Evolutionary conservation across 2,113 vertebrate species (phyloP), one percentile per base, ranked within the genome.

Genomic region (Dicerorhinus sumatrensis): DNA sequence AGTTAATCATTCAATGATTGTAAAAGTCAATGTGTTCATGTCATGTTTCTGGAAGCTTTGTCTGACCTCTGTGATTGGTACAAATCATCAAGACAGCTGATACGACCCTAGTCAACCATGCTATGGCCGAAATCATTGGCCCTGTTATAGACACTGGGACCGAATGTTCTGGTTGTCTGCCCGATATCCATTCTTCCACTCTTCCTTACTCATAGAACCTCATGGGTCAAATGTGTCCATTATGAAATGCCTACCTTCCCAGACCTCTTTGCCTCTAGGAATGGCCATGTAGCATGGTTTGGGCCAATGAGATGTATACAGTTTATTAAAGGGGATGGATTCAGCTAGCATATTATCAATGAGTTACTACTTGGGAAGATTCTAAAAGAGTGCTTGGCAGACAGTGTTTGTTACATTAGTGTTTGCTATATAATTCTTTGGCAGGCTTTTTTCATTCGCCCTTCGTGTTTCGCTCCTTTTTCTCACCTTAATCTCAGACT

Each of bases 71-170:
- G 36, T 81, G 82, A 85, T 84, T 91, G 76, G 75, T 39, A 96
- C 48, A 87, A 91, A 87, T 84, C 84, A 94, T 83, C 62, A 91
- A 80, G 70, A 84, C 8, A 70, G 67, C 18, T 54, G 62, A 72
- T 48, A 1, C 21, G 54, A 63, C 31, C 16, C 82, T 70, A 33
- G 39, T 67, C 39, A 48, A 60, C 58, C n/a, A n/a, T 4, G 6
- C 33, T 31, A 23, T 42, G 56, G n/a, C 33, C 42, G 31, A 80
- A 75, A 73, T 46, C 67, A 48, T 6, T 58, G 60, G 70, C 5
- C 70, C 69, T n/a, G 1, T 54, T 90, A 36, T 10, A 39, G 12
- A 21, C 3, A 6, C 7, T 13, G 14, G 42, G 51, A 72, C n/a
- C 46, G 51, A 54, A 16, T 58, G 4, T 62, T 51, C 27, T 70